A percentile compares a stretch with the other conserved stretches of the same genome.
Evolutionary conservation across 2,797 vertebrate genomes (phyloP).

Genomic region (Chelonia mydas): DNA sequence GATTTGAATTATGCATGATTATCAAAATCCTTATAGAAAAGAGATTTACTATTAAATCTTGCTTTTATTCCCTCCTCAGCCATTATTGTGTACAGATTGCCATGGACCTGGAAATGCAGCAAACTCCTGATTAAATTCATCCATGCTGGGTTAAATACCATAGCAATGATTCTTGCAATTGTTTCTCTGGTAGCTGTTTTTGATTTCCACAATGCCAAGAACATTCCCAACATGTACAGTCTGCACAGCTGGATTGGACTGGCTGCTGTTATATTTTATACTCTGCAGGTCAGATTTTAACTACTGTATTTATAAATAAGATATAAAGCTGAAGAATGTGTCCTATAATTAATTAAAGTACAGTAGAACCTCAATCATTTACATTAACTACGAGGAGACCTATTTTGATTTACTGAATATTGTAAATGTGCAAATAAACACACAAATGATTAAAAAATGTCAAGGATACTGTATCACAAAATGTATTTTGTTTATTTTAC

Average conservation of each 20-base stretch:
- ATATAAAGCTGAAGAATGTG: constrained; percentile 31
- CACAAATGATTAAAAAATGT: background rate
- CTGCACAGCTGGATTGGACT: constrained; percentile 98
- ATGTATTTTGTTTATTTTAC: background rate
- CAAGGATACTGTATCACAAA: constrained; percentile 9
- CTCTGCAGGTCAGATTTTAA: constrained; percentile 87
- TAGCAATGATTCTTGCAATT: constrained; percentile 85
- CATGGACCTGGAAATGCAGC: constrained; percentile 96
- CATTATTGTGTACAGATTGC: constrained; percentile 94
- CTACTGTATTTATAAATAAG: constrained; percentile 39
- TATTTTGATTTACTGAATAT: background rate
- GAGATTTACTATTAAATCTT: background rate
- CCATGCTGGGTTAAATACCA: constrained; percentile 88
- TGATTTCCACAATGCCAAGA: constrained; percentile 88
- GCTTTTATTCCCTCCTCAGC: constrained; percentile 80
- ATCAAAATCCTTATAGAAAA: constrained; percentile 5
- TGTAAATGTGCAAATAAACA: background rate
- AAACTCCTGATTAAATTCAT: constrained; percentile 94
- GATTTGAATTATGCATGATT: background rate
- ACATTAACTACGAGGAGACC: background rate
- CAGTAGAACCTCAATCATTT: background rate
- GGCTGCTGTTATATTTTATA: constrained; percentile 84
- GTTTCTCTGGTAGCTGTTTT: constrained; percentile 91
- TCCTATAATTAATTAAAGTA: constrained; percentile 19
- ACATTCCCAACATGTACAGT: constrained; percentile 96